Evolutionary conservation across 92 coral and sea anemone genomes (phyloP).

Genomic region (Paramuricea clavata): DNA sequence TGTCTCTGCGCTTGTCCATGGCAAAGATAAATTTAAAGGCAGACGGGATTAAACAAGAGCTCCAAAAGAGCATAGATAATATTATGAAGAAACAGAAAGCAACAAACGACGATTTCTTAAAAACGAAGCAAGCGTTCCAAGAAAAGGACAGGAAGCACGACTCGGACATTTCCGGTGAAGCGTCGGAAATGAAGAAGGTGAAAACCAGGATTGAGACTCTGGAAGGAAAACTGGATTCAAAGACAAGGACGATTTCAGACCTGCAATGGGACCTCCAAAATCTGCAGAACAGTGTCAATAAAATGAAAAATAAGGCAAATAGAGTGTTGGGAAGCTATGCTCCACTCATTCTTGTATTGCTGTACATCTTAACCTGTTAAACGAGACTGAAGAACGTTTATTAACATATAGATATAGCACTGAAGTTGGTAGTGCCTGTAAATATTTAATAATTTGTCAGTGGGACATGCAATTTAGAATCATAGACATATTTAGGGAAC

Average conservation of each 20-base stretch:
- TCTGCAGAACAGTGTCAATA: not conserved
- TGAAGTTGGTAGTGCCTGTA: no score
- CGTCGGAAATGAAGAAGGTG: not conserved
- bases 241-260: not conserved
- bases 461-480: no score
- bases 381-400: not conserved
- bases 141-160: not conserved
- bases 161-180: not conserved
- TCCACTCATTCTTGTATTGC: not conserved
- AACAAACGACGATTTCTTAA: not conserved
- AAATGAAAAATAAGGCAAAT: not conserved
- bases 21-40: not conserved
- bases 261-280: not conserved
- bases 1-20: not conserved
- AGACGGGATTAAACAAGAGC: not conserved
- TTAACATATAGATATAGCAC: no score
- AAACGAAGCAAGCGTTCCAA: slow-evolving; percentile 27
- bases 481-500: no score
- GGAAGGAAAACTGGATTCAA: not conserved
- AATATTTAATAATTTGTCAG: no score
- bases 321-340: not conserved
- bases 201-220: not conserved
- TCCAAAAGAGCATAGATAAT: not conserved
- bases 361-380: not conserved
- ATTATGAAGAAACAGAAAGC: not conserved